Evolutionary conservation across 2,113 vertebrate genomes (phyloP).

Genomic region (Zapus hudsonius): DNA sequence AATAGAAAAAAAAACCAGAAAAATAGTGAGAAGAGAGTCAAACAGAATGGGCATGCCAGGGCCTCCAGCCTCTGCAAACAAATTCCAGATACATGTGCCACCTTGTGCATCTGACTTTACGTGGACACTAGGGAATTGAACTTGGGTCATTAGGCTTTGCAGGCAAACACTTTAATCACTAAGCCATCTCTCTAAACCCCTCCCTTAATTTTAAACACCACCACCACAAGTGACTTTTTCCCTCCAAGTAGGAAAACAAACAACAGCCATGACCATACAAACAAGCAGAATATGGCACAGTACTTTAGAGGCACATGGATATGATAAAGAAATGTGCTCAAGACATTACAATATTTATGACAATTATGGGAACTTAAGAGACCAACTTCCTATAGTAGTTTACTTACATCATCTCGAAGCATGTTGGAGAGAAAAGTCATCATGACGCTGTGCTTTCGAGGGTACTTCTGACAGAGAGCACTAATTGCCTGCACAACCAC

Average conservation of each 20-base stretch:
- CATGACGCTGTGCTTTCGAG: conserved; percentile 97
- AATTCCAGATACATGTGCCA: too few relatives aligned
- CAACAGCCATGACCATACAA: neutral
- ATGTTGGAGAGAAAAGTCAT: conserved; percentile 99
- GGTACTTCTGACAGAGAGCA: conserved; percentile 98
- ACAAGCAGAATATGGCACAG: neutral
- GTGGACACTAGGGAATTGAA: too few relatives aligned
- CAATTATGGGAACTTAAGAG: neutral
- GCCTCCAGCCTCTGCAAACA: too few relatives aligned
- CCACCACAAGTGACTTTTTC: neutral
- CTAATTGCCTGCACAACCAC: conserved; percentile 99
- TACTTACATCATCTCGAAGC: conserved; percentile 96
- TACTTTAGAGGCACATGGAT: neutral
- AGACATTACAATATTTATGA: neutral
- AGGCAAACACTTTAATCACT: too few relatives aligned
- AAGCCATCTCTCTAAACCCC: too few relatives aligned
- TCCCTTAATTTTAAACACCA: conserved; percentile 2
- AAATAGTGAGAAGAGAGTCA: too few relatives aligned
- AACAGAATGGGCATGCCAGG: too few relatives aligned
- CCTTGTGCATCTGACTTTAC: too few relatives aligned
- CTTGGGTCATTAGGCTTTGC: too few relatives aligned
- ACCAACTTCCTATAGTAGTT: neutral
- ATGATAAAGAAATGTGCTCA: neutral
- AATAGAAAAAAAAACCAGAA: too few relatives aligned
- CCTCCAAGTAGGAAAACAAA: conserved; percentile 22